Conservation (phyloP, 2,797 vertebrate genomes). For the Chaetophractus vellerosus region DNA sequence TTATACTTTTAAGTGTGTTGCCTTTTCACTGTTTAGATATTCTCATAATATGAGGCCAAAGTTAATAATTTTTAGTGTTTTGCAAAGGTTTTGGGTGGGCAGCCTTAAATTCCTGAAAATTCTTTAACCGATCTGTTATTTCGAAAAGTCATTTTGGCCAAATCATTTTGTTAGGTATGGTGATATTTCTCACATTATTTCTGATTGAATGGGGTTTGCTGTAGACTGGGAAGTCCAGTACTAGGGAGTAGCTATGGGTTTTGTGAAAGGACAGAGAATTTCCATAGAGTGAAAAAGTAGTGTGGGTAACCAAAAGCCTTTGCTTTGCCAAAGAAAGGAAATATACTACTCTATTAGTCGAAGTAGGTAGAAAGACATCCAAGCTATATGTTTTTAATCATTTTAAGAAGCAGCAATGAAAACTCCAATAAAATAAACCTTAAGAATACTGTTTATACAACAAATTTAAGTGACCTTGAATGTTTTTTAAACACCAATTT, state of each 20-base stretch:
- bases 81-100: background rate
- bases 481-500: constrained; percentile 75
- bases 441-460: constrained; percentile 67
- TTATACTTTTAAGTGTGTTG: background rate
- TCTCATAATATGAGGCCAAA: background rate
- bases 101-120: constrained; percentile 9
- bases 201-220: background rate
- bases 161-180: background rate
- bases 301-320: background rate
- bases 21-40: background rate
- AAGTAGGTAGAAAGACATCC: background rate
- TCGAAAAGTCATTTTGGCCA: background rate
- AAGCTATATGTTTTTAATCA: constrained; percentile 38
- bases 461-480: constrained; percentile 65
- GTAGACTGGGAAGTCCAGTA: background rate
- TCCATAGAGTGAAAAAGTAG: background rate
- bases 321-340: background rate
- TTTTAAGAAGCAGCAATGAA: constrained; percentile 51
- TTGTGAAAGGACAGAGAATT: background rate
- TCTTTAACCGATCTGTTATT: constrained; percentile 18
- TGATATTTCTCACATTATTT: background rate
- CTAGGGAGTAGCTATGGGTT: background rate
- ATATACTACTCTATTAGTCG: background rate
- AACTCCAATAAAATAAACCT: constrained; percentile 67
- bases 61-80: background rate